Base-by-base conservation (phyloP, 2,888 invertebrate genomes). In the Nomada ferruginata region DNA sequence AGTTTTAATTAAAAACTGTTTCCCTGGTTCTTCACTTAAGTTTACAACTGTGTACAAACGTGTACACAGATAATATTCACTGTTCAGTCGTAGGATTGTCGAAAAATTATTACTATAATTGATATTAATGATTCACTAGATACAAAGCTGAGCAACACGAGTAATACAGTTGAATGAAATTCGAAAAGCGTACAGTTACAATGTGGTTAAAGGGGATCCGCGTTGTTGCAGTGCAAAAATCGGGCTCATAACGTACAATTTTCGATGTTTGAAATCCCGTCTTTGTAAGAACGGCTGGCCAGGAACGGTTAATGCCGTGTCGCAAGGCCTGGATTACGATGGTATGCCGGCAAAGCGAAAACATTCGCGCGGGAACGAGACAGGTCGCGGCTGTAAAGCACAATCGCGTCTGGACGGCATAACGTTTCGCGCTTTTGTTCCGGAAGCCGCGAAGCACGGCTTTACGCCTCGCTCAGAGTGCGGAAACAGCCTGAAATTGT, bases 331-430 rank as follows among this genome's bases (percentile, higher is more conserved):
- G 71, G 44, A 72, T 64, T 72, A 72, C 26, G 64, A 55, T 10
- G 42, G 13, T 5, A 15, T 23, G 50, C 10, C 18, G 63, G n/a
- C n/a, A 72, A 72, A 72, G 72, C 26, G 85, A 88, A 88, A 87
- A 84, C 70, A 79, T 82, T 79, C 44, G 50, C 60, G 76, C 73
- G 36, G 72, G 69, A 77, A 79, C 61, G 79, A 81, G 80, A 87
- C 83, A 82, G 75, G 69, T 79, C 61, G 64, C 69, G 29, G 59
- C 53, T 36, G 59, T 78, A 73, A 82, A 81, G 77, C 66, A 79
- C 81, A 79, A 87, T 87, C 78, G 73, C 69, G 81, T 85, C 83
- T 78, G 76, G 70, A 75, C 85, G 74, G 69, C 68, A 69, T 86
- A 86, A 82, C 78, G 77, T 81, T 81, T 73, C 71, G 52, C 63